phyloP scores from a whole-genome alignment of 2,113 vertebrate species.

The Hemibates koningsi region DNA sequence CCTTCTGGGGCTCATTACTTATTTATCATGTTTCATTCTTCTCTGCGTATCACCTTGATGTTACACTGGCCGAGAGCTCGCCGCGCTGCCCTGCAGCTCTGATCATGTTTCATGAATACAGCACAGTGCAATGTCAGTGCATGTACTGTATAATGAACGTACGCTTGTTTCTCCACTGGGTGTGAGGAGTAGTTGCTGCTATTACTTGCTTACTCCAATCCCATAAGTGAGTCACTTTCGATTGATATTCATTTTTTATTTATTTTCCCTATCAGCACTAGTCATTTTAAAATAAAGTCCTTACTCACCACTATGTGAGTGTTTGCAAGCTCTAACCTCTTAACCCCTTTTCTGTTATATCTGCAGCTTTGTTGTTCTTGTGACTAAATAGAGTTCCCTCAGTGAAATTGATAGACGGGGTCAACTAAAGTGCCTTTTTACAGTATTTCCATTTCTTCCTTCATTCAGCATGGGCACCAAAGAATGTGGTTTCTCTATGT shows the following conservation, averaged over 20 bases:
- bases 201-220: not conserved
- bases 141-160: not conserved
- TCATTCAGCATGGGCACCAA: not conserved
- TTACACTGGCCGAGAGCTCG: not conserved
- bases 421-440: not conserved
- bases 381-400: not conserved
- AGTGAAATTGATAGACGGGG: not conserved
- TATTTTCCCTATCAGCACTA: not conserved
- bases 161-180: not conserved
- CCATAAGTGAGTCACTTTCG: not conserved
- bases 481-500: not conserved
- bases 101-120: slow-evolving; percentile 23
- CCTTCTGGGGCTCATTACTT: slow-evolving; percentile 10
- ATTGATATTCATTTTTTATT: not conserved
- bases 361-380: not conserved
- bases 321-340: not conserved
- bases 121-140: not conserved
- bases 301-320: not conserved
- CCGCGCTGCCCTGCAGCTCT: not conserved
- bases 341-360: not conserved
- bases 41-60: not conserved
- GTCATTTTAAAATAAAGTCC: not conserved
- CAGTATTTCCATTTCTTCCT: not conserved
- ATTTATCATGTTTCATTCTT: slow-evolving; percentile 30
- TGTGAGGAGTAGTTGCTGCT: not conserved